Percentiles rank a stretch among this genome's conserved stretches.
Conservation (phyloP, 1,140 invertebrate genomes). For the Habropoda laboriosa region DNA sequence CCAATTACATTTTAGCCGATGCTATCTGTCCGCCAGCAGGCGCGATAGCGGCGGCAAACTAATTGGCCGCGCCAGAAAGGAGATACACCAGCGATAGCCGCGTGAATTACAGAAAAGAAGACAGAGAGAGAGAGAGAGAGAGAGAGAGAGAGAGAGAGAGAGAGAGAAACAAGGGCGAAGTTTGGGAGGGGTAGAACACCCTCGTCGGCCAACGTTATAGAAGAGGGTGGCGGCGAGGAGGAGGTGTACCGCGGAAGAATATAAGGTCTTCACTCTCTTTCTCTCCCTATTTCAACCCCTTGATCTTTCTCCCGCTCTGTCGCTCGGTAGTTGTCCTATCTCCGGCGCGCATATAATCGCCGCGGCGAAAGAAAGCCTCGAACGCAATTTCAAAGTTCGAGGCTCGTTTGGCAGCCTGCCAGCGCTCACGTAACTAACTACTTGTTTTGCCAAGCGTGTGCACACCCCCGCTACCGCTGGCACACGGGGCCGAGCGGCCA, state of each 20-base stretch:
- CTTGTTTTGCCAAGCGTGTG: conserved; percentile 67
- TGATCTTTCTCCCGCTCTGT: background rate
- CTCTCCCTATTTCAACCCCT: background rate
- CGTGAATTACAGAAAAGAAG: conserved; percentile 59
- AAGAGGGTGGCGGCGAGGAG: background rate
- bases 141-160: background rate
- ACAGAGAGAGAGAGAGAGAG: background rate
- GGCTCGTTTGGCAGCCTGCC: conserved; percentile 61
- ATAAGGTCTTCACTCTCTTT: conserved; percentile 19
- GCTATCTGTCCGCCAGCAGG: conserved; percentile 31
- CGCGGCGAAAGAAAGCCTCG: conserved; percentile 44
- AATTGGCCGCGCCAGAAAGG: conserved; percentile 66
- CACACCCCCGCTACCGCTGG: conserved; percentile 24
- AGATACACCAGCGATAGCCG: conserved; percentile 50
- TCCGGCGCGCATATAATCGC: conserved; percentile 49
- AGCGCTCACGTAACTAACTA: conserved; percentile 68
- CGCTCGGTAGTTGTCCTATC: conserved; percentile 40
- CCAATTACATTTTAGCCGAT: conserved; percentile 67
- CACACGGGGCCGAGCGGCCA: conserved; percentile 7
- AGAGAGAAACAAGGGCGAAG: background rate
- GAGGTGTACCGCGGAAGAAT: background rate
- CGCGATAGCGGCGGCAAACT: conserved; percentile 63
- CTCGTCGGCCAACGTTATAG: background rate
- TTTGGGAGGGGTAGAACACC: conserved; percentile 16
- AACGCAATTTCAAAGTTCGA: conserved; percentile 55